Conservation (phyloP, 2,113 vertebrate species). For the Chionodraco myersi region DNA sequence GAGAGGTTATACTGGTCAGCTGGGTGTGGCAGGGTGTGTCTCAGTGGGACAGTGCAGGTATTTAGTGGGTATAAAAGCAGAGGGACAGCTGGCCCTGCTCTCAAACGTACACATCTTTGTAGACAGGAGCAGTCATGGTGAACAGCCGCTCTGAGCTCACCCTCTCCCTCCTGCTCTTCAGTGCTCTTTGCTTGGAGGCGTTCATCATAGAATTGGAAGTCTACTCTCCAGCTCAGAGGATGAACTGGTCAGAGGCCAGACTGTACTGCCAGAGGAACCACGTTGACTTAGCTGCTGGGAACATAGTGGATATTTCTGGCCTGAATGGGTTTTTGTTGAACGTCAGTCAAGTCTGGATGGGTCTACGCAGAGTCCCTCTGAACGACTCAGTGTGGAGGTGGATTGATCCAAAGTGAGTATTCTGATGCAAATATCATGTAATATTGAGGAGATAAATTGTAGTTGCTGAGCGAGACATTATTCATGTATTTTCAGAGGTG, state of each 20-base stretch:
- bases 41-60: constrained; percentile 33
- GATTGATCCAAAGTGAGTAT: constrained; percentile 45
- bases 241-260: constrained; percentile 31
- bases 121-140: constrained; percentile 10
- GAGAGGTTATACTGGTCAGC: not conserved
- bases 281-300: constrained; percentile 11
- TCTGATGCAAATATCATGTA: not conserved
- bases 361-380: constrained; percentile 26
- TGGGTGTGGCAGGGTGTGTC: constrained; percentile 20
- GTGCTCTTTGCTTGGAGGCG: constrained; percentile 8
- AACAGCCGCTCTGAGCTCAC: constrained; percentile 6
- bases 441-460: not conserved
- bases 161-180: not conserved
- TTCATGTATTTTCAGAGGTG: constrained; percentile 37
- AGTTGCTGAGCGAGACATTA: not conserved
- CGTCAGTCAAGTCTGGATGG: constrained; percentile 23
- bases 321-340: accelerated
- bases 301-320: accelerated
- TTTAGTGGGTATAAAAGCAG: constrained; percentile 18
- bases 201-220: accelerated
- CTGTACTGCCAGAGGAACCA: not conserved
- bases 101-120: not conserved
- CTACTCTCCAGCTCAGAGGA: accelerated
- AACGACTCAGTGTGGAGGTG: constrained; percentile 19
- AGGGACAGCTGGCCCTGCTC: not conserved